These are phyloP conservation scores for Babylonia areolata DNA, from an alignment of 1,140 invertebrate genomes.

Conservation along the genomic window DNA sequence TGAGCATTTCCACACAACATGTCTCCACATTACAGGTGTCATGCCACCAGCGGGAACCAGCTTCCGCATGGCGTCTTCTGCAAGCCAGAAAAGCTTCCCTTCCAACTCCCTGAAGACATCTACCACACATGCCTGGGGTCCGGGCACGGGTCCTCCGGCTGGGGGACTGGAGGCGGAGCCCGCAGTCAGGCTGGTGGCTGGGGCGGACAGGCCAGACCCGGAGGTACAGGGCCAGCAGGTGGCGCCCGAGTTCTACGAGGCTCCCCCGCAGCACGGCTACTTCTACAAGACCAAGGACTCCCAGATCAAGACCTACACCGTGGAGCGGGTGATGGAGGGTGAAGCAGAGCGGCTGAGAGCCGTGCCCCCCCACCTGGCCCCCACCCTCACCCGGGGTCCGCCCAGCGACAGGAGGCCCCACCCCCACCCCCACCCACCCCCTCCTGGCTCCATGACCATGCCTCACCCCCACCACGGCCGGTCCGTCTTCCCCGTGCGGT, in stretches of 20 bases:
- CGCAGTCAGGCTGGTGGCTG: slow-evolving; percentile 51
- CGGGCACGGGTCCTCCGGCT: background rate
- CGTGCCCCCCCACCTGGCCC: slow-evolving; percentile 22
- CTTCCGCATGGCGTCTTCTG: background rate
- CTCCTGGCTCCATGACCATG: slow-evolving; percentile 37
- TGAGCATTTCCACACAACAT: too few relatives aligned
- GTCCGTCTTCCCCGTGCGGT: slow-evolving; percentile 28
- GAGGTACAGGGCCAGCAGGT: slow-evolving; percentile 40
- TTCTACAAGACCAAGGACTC: slow-evolving; percentile 64
- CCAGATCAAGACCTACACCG: slow-evolving; percentile 64
- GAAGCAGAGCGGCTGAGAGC: slow-evolving; percentile 34
- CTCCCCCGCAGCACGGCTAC: slow-evolving; percentile 64
- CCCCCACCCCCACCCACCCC: background rate
- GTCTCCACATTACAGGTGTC: too few relatives aligned
- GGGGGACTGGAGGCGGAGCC: slow-evolving; percentile 17
- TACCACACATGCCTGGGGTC: background rate
- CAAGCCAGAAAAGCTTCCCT: background rate
- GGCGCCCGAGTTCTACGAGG: slow-evolving; percentile 63
- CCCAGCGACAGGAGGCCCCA: slow-evolving; percentile 13
- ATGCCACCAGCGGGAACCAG: background rate
- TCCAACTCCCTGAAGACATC: background rate
- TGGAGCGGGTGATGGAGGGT: slow-evolving; percentile 48
- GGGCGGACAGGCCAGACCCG: slow-evolving; percentile 23
- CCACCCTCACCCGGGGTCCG: slow-evolving; percentile 1
- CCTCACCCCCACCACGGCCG: slow-evolving; percentile 30